These are phyloP conservation scores for Drosophila kanekoi DNA, from an alignment of 2,888 invertebrate species.

Conservation along the genomic window DNA sequence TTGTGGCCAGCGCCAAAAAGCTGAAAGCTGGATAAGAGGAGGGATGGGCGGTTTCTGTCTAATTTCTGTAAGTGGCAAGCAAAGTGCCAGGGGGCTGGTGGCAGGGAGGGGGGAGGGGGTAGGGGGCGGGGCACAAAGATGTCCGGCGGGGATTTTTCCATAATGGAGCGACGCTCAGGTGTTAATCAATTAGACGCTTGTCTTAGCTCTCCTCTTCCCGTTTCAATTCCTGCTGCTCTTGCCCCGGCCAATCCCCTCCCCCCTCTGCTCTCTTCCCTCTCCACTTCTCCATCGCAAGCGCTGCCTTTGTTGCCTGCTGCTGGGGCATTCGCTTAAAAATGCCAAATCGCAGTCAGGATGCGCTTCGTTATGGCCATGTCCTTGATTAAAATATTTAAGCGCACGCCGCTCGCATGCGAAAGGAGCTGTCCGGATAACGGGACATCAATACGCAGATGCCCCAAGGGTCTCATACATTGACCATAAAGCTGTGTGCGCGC, in stretches of 20 bases:
- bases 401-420: conserved; percentile 45
- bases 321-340: conserved; percentile 27
- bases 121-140: conserved; percentile 1
- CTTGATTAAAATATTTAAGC: conserved; percentile 62
- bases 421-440: conserved; percentile 16
- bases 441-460: conserved; percentile 31
- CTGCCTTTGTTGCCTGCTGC: no score
- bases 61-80: background rate
- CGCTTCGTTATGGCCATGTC: conserved; percentile 40
- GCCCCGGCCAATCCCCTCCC: no score
- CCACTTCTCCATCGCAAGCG: no score
- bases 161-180: conserved; percentile 63
- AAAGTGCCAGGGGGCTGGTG: background rate
- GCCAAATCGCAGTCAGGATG: conserved; percentile 40
- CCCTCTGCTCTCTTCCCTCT: no score
- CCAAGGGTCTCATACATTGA: conserved; percentile 50
- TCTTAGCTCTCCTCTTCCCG: conserved; percentile 9
- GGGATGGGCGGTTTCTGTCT: background rate
- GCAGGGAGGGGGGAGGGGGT: background rate
- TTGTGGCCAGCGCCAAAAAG: conserved; percentile 42
- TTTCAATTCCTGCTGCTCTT: background rate
- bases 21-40: conserved; percentile 10
- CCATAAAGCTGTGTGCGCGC: conserved; percentile 24
- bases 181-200: conserved; percentile 66
- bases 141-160: conserved; percentile 39